Conservation (phyloP, 2,113 vertebrate genomes). For the Thomomys bottae region DNA sequence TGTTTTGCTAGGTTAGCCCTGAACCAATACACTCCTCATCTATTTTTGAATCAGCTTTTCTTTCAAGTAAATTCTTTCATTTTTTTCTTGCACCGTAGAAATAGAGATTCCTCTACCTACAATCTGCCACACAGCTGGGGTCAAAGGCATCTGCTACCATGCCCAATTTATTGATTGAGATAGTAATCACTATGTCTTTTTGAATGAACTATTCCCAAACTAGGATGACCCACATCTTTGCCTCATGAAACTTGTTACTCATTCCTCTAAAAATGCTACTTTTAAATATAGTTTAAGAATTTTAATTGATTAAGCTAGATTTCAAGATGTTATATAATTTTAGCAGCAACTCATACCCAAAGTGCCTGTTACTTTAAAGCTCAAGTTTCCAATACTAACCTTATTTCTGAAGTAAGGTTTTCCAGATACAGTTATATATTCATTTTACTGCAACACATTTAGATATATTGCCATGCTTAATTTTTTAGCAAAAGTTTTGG, state of each 20-base stretch:
- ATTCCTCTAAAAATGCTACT: neutral
- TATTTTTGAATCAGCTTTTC: too few species aligned
- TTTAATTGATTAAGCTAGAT: neutral
- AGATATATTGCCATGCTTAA: slow-evolving; percentile 56
- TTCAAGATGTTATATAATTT: neutral
- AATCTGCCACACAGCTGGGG: too few species aligned
- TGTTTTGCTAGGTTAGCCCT: too few species aligned
- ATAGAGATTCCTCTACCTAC: too few species aligned
- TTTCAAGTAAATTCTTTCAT: too few species aligned
- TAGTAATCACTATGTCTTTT: too few species aligned
- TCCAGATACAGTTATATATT: slow-evolving; percentile 50
- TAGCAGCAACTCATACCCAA: neutral
- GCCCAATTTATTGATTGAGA: too few species aligned
- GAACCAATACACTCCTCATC: too few species aligned
- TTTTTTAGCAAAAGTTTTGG: slow-evolving; percentile 46
- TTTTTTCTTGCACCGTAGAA: too few species aligned
- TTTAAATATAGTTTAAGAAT: neutral
- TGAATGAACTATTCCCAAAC: too few species aligned
- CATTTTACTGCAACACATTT: slow-evolving; percentile 12
- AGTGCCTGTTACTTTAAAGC: neutral
- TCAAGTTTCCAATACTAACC: neutral
- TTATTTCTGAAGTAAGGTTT: slow-evolving; percentile 30
- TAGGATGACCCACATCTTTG: too few species aligned
- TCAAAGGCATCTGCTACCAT: too few species aligned
- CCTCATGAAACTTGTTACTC: neutral